These are phyloP conservation scores for Anarhynchus alexandrinus DNA, from an alignment of 2,113 vertebrate genomes.

Conservation along the genomic window DNA sequence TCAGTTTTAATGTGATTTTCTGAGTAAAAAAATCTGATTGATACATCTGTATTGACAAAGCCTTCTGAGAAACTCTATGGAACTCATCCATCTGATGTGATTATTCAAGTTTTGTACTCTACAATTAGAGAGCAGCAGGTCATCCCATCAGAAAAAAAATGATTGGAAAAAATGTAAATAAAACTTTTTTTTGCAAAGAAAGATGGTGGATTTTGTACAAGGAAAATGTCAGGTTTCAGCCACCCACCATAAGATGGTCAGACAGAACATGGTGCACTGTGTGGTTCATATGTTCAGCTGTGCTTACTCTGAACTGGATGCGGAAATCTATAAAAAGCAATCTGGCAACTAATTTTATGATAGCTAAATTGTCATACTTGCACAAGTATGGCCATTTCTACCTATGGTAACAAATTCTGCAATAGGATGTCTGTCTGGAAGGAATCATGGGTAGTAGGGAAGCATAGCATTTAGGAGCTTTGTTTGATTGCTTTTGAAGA, in stretches of 20 bases:
- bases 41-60: not conserved
- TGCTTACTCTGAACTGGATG: not conserved
- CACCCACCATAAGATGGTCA: not conserved
- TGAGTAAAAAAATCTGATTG: not conserved
- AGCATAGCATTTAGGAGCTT: not conserved
- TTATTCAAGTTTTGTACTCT: not conserved
- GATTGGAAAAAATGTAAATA: not conserved
- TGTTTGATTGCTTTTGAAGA: not conserved
- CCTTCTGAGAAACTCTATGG: not conserved
- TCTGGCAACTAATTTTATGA: not conserved
- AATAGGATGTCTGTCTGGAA: not conserved
- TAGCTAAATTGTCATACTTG: not conserved
- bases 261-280: not conserved
- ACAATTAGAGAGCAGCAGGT: not conserved
- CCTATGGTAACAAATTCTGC: not conserved
- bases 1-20: not conserved
- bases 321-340: not conserved
- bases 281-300: not conserved
- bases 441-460: not conserved
- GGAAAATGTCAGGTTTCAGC: not conserved
- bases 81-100: not conserved
- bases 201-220: not conserved
- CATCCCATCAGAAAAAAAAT: not conserved
- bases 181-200: not conserved
- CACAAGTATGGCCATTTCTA: not conserved